These are phyloP conservation scores for Achatina immaculata DNA, from an alignment of 1,140 invertebrate species.

Conservation along the genomic window DNA sequence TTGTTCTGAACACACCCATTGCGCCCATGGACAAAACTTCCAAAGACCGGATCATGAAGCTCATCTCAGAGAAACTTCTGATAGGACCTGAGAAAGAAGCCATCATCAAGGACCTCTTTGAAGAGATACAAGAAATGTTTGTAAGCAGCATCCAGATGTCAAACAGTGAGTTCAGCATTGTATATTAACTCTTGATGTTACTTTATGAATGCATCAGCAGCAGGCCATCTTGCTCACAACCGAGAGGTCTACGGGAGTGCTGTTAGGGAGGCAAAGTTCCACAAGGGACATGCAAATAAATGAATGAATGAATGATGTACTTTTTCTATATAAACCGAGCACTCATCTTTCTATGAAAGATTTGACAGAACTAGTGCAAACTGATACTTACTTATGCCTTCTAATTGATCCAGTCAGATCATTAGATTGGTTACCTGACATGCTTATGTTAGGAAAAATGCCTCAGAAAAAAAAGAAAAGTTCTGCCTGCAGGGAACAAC, in stretches of 20 bases:
- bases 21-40: constrained; percentile 69
- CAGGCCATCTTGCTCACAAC: too few relatives aligned
- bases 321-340: neutral
- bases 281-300: too few relatives aligned
- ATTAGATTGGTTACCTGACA: too few relatives aligned
- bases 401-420: too few relatives aligned
- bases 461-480: too few relatives aligned
- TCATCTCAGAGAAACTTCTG: constrained; percentile 64
- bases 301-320: neutral
- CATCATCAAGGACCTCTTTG: constrained; percentile 61
- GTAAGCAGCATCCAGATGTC: constrained; percentile 69
- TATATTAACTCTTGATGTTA: neutral
- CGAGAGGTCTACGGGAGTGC: too few relatives aligned
- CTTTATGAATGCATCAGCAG: too few relatives aligned
- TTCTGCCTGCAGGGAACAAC: too few relatives aligned
- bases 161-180: constrained; percentile 65
- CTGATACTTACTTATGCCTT: too few relatives aligned
- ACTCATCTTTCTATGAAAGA: neutral
- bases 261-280: too few relatives aligned
- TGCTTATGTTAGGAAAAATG: too few relatives aligned
- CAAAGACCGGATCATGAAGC: constrained; percentile 64
- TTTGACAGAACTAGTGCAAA: neutral
- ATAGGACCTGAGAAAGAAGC: constrained; percentile 51
- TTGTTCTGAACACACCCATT: constrained; percentile 66
- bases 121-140: constrained; percentile 66